Base-by-base conservation (phyloP, 2,888 invertebrate genomes). In the Octodonta nipae region DNA sequence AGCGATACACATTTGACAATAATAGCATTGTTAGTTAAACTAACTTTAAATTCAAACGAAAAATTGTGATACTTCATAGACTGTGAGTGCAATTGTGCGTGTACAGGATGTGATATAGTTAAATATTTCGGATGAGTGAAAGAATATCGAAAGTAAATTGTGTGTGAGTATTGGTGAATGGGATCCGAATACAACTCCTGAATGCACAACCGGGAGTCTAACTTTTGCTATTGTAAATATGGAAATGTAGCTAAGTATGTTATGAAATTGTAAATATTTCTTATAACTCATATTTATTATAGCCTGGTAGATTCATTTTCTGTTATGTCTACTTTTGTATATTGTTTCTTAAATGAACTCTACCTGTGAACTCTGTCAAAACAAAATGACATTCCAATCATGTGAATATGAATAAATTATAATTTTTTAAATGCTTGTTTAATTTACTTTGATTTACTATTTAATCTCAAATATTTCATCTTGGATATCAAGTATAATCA, bases 1-100 rank as follows among this genome's bases (percentile, higher is more conserved):
- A 54, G 81, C 83, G 60, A 82, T 82, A 60, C 82, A 82, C 65
- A 83, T 83, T 60, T 79, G 65, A 67, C 56, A 54, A 36, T 46
- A 41, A 47, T 31, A 34, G 35, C 40, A 32, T 28, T 33, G 10
- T 32, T 41, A 40, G 38, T 38, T 24, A 36, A 36, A 38, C 32
- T 41, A 39, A 36, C 44, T 38, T 43, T 46, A 50, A 43, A 50
- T 51, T 54, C 51, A 52, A n/a, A n/a, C n/a, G 47, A 46, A 30
- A 38, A 40, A 55, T 56, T 60, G 60, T 60, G 60, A 60, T 60
- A 58, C 54, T 55, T 52, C 49, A 51, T 49, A 49, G 49, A 55
- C 51, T 51, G 53, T 51, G 54, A 51, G 55, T 55, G 55, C 55
- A 56, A 56, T 55, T 44, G 34, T 52, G 43, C 43, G 46, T 45